Base-by-base conservation (phyloP, 2,797 vertebrate genomes). In the Gambusia yucatana region DNA sequence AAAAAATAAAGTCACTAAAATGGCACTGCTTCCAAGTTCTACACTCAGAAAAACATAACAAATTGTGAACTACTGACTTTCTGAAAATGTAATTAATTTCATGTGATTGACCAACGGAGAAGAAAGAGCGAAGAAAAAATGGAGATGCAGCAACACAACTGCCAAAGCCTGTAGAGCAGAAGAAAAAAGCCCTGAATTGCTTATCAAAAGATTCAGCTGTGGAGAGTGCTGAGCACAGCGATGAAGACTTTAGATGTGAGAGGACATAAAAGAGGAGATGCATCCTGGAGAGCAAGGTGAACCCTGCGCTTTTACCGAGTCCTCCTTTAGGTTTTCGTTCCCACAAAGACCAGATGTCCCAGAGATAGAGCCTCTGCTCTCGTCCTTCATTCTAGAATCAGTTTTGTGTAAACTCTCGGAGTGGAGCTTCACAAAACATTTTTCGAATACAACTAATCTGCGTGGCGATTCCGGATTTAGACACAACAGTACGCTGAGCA, bases 161-260 rank as follows among this genome's bases (percentile, higher is more conserved):
- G 81, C 74, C 50, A 82, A 81, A 86, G 65, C 71, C 55, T 78
- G 82, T 85, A 80, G 70, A 91, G 78, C 67, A 87, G 80, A 86
- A 16, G 59, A 55, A 79, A 83, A 85, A 83, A 75, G 84, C 22
- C 77, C 77, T 78, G 86, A 89, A 63, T 22, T 33, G 82, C 87
- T 92, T 90, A 93, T 92, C 90, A 81, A 77, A 87, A 72, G 82
- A 92, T 92, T 52, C 91, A 81, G 79, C 48, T 55, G 77, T 77
- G 79, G 77, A 89, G 90, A 87, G 76, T 90, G 91, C 92, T 93
- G 91, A 92, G 84, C 76, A 70, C 70, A 84, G 83, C 20, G 87
- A 88, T 91, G 84, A 85, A 73, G 84, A 81, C 75, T 86, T 88
- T 72, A 77, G 81, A 91, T 93, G 81, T 50, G 85, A 82, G n/a